Evolutionary conservation across 2,797 vertebrate species (phyloP).

Genomic region (Amazona ochrocephala): DNA sequence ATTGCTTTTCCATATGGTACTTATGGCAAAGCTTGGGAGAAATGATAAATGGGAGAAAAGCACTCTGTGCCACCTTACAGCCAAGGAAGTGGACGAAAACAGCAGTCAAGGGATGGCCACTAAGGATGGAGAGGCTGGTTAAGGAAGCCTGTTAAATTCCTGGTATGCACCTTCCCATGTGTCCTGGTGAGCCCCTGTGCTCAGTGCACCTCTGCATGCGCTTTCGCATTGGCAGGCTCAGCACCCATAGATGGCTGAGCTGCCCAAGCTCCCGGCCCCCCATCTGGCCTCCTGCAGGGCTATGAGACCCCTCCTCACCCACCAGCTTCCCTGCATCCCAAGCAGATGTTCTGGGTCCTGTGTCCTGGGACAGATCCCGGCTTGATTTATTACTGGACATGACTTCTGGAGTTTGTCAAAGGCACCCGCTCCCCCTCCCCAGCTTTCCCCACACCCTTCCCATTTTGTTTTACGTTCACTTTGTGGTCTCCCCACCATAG

Average conservation of each 20-base stretch:
- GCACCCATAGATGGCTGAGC: neutral
- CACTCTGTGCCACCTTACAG: neutral
- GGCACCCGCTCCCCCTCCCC: constrained; percentile 43
- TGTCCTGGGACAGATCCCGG: neutral
- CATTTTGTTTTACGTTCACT: constrained; percentile 58
- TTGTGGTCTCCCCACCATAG: constrained; percentile 53
- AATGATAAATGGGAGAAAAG: neutral
- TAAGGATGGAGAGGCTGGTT: neutral
- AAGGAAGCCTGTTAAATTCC: neutral
- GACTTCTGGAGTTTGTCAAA: constrained; percentile 70
- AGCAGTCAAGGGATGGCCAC: neutral
- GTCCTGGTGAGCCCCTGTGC: neutral
- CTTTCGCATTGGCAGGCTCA: rapidly evolving
- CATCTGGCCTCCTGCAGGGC: neutral
- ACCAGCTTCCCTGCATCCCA: neutral
- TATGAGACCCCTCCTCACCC: neutral
- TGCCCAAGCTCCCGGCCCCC: neutral
- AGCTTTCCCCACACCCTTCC: constrained; percentile 49
- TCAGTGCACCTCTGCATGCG: neutral
- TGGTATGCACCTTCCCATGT: rapidly evolving
- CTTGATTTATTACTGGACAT: constrained; percentile 67
- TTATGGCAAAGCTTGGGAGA: neutral
- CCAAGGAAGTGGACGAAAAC: neutral
- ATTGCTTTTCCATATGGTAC: neutral
- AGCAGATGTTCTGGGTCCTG: constrained; percentile 68